A percentile compares a stretch with the other conserved stretches of the same genome.
phyloP scores from a whole-genome alignment of 2,797 vertebrate genomes.

The Mus spretus region DNA sequence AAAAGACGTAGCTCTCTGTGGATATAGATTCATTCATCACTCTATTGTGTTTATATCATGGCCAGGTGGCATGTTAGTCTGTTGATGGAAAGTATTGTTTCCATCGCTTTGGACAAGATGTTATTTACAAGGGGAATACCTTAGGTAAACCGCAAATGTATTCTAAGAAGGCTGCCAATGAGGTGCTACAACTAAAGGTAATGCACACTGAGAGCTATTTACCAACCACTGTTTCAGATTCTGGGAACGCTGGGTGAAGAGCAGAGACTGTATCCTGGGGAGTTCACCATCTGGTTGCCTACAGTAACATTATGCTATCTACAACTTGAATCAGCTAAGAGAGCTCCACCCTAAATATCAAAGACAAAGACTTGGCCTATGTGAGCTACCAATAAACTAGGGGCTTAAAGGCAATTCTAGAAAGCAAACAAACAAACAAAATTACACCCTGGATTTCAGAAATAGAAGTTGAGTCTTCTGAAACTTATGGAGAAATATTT shows the following conservation, averaged over 20 bases:
- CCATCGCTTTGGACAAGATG: not conserved
- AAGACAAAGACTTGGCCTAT: not conserved
- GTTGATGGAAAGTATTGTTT: not conserved
- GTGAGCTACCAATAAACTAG: no score
- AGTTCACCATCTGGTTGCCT: not conserved
- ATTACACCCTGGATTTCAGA: not conserved
- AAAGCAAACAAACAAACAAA: not conserved
- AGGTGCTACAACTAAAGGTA: not conserved
- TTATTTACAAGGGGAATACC: not conserved
- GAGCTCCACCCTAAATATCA: not conserved
- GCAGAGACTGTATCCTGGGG: not conserved
- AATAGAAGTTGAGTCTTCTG: not conserved
- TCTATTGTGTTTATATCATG: not conserved
- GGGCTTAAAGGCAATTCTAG: not conserved
- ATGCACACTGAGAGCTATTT: not conserved
- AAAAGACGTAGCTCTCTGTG: constrained; percentile 7
- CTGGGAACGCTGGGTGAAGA: fast-evolving
- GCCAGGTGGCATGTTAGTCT: not conserved
- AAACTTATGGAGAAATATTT: not conserved
- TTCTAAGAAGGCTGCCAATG: not conserved
- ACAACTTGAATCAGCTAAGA: not conserved
- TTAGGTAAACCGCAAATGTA: not conserved
- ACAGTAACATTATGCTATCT: not conserved
- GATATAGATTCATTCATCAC: not conserved
- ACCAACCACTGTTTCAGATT: not conserved